Conservation (phyloP, 2,797 vertebrate species). For the Avahi laniger region DNA sequence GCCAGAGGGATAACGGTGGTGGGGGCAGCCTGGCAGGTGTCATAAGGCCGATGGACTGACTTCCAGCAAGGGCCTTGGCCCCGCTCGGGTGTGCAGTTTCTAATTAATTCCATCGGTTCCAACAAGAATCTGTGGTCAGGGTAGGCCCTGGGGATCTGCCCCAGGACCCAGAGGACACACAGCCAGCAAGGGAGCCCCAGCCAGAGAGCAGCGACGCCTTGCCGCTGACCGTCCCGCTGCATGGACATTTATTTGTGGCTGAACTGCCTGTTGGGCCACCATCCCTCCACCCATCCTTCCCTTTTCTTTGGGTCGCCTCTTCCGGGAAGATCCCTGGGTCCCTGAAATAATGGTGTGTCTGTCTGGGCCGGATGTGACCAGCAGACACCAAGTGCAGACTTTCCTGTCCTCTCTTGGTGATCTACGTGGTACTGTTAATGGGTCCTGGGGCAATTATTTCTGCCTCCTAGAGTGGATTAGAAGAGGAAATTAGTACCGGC, state of each 20-base stretch:
- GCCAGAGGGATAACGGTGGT: background rate
- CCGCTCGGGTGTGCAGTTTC: background rate
- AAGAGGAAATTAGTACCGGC: background rate
- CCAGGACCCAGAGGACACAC: background rate
- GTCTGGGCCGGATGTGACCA: background rate
- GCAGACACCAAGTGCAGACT: background rate
- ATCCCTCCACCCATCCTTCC: background rate
- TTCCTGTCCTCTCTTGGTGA: background rate
- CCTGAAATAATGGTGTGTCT: background rate
- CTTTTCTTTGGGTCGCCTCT: background rate
- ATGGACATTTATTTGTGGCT: background rate
- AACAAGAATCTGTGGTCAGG: background rate
- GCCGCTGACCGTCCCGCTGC: background rate
- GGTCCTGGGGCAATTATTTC: background rate
- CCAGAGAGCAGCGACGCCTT: background rate
- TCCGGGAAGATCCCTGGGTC: background rate
- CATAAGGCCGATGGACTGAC: background rate
- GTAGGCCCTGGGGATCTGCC: background rate
- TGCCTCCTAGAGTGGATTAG: background rate
- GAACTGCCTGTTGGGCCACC: background rate
- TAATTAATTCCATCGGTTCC: background rate
- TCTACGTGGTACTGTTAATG: background rate
- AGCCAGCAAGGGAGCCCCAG: background rate
- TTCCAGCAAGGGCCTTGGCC: background rate
- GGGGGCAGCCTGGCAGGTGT: background rate